Percentiles rank a stretch among this genome's conserved stretches.
These are phyloP conservation scores for Euzetes globulus DNA, from an alignment of 2,888 invertebrate genomes.

Conservation along the genomic window DNA sequence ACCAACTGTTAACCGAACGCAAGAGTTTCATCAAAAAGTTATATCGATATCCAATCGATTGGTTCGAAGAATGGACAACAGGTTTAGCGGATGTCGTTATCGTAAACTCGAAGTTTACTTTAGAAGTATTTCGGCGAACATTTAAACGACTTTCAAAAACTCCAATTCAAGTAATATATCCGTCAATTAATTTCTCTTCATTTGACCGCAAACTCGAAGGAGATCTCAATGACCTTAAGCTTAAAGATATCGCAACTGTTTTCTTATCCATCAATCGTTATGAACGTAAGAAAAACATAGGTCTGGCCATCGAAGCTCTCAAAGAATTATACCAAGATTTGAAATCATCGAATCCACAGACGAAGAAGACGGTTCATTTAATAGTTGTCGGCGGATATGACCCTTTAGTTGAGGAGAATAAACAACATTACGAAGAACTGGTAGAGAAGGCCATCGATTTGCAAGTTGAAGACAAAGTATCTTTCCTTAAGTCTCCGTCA, in stretches of 20 bases:
- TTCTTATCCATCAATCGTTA: slow-evolving; percentile 94
- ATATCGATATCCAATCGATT: slow-evolving; percentile 81
- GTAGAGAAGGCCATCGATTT: slow-evolving; percentile 58
- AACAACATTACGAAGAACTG: slow-evolving; percentile 71
- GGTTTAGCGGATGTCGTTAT: slow-evolving; percentile 77
- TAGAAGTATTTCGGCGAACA: slow-evolving; percentile 73
- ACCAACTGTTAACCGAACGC: slow-evolving; percentile 73
- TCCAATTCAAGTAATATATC: slow-evolving; percentile 78
- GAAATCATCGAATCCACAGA: slow-evolving; percentile 6
- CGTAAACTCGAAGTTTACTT: slow-evolving; percentile 95
- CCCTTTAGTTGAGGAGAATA: slow-evolving; percentile 74
- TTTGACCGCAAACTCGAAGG: slow-evolving; percentile 56
- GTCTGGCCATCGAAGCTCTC: slow-evolving; percentile 72
- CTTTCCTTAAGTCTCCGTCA: slow-evolving; percentile 76
- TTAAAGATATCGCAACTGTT: slow-evolving; percentile 51
- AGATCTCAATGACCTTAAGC: slow-evolving; percentile 30
- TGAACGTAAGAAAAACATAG: slow-evolving; percentile 92
- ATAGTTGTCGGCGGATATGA: slow-evolving; percentile 97
- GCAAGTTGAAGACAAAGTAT: slow-evolving; percentile 62
- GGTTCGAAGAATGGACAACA: slow-evolving; percentile 78
- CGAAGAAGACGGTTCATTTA: slow-evolving; percentile 56
- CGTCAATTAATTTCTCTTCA: slow-evolving; percentile 74
- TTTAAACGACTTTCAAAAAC: slow-evolving; percentile 61
- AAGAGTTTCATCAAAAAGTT: slow-evolving; percentile 66
- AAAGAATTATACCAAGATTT: slow-evolving; percentile 27